Evolutionary conservation across 92 coral and sea anemone species (phyloP).

Genomic region (Ricordea florida): DNA sequence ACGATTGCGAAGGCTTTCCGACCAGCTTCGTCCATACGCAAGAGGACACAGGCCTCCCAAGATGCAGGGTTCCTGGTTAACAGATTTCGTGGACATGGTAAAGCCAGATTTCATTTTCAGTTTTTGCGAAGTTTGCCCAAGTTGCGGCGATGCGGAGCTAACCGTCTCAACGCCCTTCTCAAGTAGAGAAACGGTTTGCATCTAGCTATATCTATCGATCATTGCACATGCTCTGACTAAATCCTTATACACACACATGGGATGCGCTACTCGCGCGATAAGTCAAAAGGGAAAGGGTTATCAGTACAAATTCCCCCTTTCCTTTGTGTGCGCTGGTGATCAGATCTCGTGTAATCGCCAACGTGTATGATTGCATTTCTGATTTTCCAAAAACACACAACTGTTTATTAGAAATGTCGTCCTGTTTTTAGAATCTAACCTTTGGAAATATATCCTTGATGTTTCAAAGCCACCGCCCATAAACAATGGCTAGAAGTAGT

Average conservation of each 20-base stretch:
- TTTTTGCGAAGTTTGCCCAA: not conserved
- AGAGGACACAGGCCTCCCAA: conserved; percentile 81
- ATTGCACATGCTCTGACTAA: conserved; percentile 76
- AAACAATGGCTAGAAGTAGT: conserved; percentile 42
- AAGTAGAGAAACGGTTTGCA: no score
- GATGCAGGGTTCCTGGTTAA: conserved; percentile 62
- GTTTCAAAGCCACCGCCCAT: conserved; percentile 61
- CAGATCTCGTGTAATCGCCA: conserved; percentile 91
- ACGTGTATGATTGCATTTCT: conserved; percentile 66
- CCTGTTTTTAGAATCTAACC: conserved; percentile 70
- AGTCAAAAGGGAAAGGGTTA: conserved; percentile 84
- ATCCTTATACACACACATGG: conserved; percentile 79
- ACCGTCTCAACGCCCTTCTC: no score
- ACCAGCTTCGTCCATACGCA: conserved; percentile 22
- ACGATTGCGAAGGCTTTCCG: conserved; percentile 17
- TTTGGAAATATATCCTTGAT: conserved; percentile 19
- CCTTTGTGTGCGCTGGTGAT: conserved; percentile 90
- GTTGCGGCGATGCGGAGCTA: not conserved
- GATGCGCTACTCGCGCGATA: conserved; percentile 76
- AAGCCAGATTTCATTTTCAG: no score
- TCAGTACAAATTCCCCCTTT: conserved; percentile 77
- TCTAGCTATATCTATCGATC: conserved; percentile 52
- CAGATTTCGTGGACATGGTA: conserved; percentile 33
- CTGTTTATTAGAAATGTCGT: conserved; percentile 68
- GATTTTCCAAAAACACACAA: conserved; percentile 79